Conservation (phyloP, 2,797 vertebrate species). For the Eulemur rubriventer region DNA sequence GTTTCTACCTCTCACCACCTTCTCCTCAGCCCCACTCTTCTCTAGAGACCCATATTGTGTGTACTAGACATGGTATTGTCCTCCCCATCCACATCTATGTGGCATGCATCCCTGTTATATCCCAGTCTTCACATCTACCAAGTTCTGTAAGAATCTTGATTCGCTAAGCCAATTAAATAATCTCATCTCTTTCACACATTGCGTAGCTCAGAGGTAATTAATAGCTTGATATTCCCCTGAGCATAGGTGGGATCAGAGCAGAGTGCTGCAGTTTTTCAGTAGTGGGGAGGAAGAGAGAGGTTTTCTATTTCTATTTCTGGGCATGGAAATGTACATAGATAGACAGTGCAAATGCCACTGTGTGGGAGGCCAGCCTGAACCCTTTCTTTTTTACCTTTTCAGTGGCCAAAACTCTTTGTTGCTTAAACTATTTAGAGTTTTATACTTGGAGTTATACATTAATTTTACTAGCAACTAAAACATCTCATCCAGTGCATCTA, state of each 20-base stretch:
- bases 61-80: neutral
- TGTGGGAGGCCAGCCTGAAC: neutral
- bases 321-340: neutral
- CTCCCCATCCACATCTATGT: rapidly evolving
- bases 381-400: neutral
- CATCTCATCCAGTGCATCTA: neutral
- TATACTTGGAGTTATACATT: neutral
- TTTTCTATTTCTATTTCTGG: neutral
- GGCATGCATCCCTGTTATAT: neutral
- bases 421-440: neutral
- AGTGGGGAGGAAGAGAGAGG: neutral
- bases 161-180: neutral
- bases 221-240: neutral
- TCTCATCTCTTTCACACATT: neutral
- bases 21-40: neutral
- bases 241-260: neutral
- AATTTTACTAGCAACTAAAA: neutral
- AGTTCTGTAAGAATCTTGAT: neutral
- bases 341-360: neutral
- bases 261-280: neutral
- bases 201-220: neutral
- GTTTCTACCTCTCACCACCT: neutral
- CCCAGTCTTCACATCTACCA: neutral
- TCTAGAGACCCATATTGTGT: neutral
- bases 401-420: neutral